Percentiles rank a stretch among this genome's conserved stretches.
phyloP scores from a whole-genome alignment of 2,113 vertebrate species.

The Phocoena sinus region DNA sequence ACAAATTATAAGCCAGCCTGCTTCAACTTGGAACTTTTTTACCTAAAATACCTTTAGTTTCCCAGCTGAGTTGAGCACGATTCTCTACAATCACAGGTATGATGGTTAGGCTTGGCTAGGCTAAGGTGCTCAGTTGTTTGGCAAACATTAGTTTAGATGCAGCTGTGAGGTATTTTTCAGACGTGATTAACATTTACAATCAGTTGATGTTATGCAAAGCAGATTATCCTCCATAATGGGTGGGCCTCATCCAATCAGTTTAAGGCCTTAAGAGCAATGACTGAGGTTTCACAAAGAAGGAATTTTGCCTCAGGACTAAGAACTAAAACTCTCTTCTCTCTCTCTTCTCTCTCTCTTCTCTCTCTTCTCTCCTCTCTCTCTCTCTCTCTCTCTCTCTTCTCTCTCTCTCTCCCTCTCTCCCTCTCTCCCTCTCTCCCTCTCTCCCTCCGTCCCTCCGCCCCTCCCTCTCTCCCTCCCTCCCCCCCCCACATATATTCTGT shows the following conservation, averaged over 20 bases:
- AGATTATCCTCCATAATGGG: not conserved
- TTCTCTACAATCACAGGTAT: not conserved
- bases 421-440: too few species aligned
- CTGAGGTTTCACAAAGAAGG: not conserved
- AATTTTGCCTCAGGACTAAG: not conserved
- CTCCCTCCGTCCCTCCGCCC: fast-evolving
- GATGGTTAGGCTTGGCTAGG: not conserved
- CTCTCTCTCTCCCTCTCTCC: not conserved
- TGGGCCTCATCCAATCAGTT: not conserved
- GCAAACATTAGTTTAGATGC: not conserved
- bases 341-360: too few species aligned
- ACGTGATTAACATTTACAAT: not conserved
- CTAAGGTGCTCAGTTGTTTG: not conserved
- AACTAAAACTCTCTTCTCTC: too few species aligned
- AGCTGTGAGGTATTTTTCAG: not conserved
- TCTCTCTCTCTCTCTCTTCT: too few species aligned
- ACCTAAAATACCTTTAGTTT: not conserved
- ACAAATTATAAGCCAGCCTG: not conserved
- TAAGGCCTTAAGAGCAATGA: not conserved
- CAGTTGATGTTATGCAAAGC: not conserved
- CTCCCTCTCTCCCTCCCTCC: too few species aligned
- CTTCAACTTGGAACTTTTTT: not conserved
- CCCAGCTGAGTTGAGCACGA: not conserved
- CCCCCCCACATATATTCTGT: too few species aligned
- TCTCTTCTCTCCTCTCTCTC: too few species aligned